These are phyloP conservation scores for Palloptera scutellata DNA, from an alignment of 2,888 invertebrate genomes.

Conservation along the genomic window DNA sequence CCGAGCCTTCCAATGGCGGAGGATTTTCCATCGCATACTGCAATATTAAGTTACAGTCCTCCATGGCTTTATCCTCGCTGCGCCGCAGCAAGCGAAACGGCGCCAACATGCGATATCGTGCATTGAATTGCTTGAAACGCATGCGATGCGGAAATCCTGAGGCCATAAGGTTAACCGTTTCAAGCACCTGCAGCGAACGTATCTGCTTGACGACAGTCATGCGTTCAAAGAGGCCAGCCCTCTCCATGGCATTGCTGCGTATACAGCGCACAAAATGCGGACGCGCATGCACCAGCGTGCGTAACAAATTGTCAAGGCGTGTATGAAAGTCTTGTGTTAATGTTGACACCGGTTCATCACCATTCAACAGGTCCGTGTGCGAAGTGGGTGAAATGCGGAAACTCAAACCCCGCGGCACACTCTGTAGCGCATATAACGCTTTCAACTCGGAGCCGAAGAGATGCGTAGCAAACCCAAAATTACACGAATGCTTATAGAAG, in stretches of 20 bases:
- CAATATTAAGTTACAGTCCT: conserved; percentile 79
- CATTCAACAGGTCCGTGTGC: conserved; percentile 81
- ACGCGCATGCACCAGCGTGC: conserved; percentile 90
- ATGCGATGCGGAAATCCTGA: conserved; percentile 94
- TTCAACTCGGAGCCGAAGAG: conserved; percentile 93
- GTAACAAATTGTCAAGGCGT: conserved; percentile 87
- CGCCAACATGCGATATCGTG: conserved; percentile 84
- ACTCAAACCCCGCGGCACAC: conserved; percentile 78
- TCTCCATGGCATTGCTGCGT: conserved; percentile 84
- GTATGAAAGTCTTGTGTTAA: conserved; percentile 96
- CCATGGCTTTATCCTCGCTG: conserved; percentile 76
- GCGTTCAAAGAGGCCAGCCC: conserved; percentile 84
- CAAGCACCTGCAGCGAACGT: conserved; percentile 87
- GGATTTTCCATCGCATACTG: conserved; percentile 75
- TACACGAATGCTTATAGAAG: conserved; percentile 91
- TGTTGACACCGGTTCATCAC: conserved; percentile 86
- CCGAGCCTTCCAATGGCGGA: conserved; percentile 67
- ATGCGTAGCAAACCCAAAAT: conserved; percentile 96
- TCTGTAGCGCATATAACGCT: conserved; percentile 77
- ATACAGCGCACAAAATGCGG: conserved; percentile 95
- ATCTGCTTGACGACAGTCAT: conserved; percentile 87
- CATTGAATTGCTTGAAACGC: conserved; percentile 91
- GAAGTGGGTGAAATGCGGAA: conserved; percentile 91
- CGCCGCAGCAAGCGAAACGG: conserved; percentile 76
- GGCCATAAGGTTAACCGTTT: conserved; percentile 95